These are phyloP conservation scores for Dermochelys coriacea DNA, from an alignment of 2,797 vertebrate species.

Conservation along the genomic window DNA sequence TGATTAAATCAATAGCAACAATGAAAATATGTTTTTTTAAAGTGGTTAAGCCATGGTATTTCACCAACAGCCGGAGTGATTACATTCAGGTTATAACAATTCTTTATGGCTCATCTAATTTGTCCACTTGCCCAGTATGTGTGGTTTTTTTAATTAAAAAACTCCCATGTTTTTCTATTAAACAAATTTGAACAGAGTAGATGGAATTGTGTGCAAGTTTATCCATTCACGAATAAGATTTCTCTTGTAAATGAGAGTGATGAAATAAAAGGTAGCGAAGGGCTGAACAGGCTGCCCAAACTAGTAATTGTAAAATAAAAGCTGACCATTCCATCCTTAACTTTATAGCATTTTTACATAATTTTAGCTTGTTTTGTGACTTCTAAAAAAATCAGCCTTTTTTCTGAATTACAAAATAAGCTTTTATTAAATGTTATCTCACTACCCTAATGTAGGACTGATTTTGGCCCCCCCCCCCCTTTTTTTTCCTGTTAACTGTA, in stretches of 20 bases:
- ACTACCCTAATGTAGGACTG: background rate
- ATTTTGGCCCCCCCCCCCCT: background rate
- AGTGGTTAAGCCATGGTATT: background rate
- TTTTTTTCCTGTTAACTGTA: background rate
- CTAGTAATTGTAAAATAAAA: background rate
- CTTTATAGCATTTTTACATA: background rate
- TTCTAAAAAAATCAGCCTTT: background rate
- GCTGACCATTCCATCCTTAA: background rate
- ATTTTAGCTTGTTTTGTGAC: background rate
- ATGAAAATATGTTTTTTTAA: background rate
- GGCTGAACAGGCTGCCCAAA: background rate
- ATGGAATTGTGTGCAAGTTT: background rate
- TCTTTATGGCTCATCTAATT: background rate
- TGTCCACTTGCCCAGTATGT: rapidly evolving
- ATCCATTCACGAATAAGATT: background rate
- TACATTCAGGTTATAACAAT: rapidly evolving
- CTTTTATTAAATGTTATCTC: too few relatives aligned
- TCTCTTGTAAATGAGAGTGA: background rate
- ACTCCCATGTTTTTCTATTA: background rate
- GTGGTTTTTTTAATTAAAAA: background rate
- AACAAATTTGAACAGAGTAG: background rate
- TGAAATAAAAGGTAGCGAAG: background rate
- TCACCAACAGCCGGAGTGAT: background rate
- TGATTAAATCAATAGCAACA: background rate
- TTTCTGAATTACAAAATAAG: background rate